Evolutionary conservation across 2,888 invertebrate species (phyloP).

Genomic region (Sesia apiformis): DNA sequence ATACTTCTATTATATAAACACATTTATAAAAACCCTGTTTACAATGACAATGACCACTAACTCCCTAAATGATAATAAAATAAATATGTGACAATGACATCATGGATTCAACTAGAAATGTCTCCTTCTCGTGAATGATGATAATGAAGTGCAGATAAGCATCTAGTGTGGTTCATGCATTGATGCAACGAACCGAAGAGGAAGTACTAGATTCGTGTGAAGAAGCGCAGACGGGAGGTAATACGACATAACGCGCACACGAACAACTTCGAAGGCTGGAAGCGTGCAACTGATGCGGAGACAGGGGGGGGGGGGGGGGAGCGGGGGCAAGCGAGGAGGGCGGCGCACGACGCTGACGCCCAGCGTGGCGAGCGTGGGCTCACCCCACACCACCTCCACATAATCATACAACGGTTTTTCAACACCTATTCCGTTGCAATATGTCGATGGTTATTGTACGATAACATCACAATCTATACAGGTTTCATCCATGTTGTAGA

Average conservation of each 20-base stretch:
- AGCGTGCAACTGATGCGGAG: constrained; percentile 23
- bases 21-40: not conserved
- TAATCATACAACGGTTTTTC: constrained; percentile 60
- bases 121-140: constrained; percentile 29
- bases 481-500: no score
- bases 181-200: constrained; percentile 67
- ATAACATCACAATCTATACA: no score
- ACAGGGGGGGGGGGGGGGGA: constrained; percentile 18
- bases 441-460: constrained; percentile 1
- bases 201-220: constrained; percentile 58
- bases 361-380: constrained; percentile 37
- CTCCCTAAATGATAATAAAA: not conserved
- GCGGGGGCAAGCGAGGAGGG: constrained; percentile 15
- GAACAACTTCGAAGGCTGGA: constrained; percentile 23
- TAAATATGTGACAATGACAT: constrained; percentile 1
- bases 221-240: constrained; percentile 53
- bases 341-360: constrained; percentile 22
- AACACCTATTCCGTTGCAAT: constrained; percentile 40
- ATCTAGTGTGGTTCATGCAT: constrained; percentile 71
- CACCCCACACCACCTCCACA: constrained; percentile 40
- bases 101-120: constrained; percentile 4
- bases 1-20: not conserved
- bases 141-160: constrained; percentile 59
- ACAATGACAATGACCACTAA: not conserved
- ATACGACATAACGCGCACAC: constrained; percentile 64